phyloP scores from a whole-genome alignment of 2,113 vertebrate genomes.

The Bungarus multicinctus region DNA sequence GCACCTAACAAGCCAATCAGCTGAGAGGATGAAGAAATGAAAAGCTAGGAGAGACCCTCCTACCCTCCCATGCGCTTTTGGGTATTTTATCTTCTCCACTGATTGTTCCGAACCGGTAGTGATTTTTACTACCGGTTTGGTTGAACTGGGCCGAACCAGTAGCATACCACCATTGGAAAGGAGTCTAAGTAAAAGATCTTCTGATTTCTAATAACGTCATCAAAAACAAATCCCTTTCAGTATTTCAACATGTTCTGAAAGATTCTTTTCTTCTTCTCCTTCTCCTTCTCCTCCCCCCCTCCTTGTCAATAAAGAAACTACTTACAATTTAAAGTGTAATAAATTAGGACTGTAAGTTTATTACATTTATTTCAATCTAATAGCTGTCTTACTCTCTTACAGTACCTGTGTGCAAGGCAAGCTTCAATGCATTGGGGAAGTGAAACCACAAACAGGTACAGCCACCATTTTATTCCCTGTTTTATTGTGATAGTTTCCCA shows the following conservation, averaged over 20 bases:
- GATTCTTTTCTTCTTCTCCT: not conserved
- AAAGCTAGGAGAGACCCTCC: no score
- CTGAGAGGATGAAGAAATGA: no score
- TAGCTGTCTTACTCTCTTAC: not conserved
- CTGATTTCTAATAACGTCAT: not conserved
- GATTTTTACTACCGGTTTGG: no score
- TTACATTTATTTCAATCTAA: not conserved
- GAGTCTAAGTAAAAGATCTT: not conserved
- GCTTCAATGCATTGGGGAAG: constrained; percentile 69
- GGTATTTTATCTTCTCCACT: no score
- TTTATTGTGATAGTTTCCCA: not conserved
- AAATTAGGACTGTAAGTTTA: not conserved
- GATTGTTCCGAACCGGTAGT: no score
- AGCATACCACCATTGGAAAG: no score
- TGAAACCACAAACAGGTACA: constrained; percentile 60
- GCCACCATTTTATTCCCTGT: constrained; percentile 17
- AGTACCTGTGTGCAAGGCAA: constrained; percentile 72
- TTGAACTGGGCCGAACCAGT: no score
- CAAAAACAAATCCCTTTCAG: not conserved
- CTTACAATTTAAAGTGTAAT: not conserved
- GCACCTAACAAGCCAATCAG: no score
- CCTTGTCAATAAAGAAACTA: not conserved
- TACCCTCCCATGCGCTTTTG: no score
- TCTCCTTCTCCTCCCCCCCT: not conserved
- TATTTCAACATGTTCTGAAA: not conserved